Conservation (phyloP, 2,888 invertebrate species). For the Anaspis maculata region DNA sequence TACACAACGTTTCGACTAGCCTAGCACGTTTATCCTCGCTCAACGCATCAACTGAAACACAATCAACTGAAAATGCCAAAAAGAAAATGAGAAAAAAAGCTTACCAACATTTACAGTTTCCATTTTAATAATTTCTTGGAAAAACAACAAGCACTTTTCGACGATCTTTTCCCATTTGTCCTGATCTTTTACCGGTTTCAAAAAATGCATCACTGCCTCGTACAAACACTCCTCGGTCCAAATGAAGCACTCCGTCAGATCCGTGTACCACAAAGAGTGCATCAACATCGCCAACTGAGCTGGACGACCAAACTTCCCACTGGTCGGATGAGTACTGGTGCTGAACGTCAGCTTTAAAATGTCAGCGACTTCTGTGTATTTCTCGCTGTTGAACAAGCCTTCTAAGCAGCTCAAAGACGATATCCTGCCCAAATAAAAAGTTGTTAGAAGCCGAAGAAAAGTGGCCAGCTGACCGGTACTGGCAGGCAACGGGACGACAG, state of each 20-base stretch:
- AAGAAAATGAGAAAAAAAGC: slow-evolving; percentile 5
- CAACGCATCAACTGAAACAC: slow-evolving; percentile 39
- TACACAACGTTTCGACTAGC: slow-evolving; percentile 65
- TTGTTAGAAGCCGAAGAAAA: too few relatives aligned
- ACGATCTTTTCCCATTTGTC: slow-evolving; percentile 39
- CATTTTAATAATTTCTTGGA: slow-evolving; percentile 47
- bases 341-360: slow-evolving; percentile 63
- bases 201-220: slow-evolving; percentile 54
- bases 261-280: slow-evolving; percentile 44
- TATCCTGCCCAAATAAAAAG: too few relatives aligned
- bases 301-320: slow-evolving; percentile 51
- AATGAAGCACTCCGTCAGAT: slow-evolving; percentile 52
- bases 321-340: slow-evolving; percentile 29
- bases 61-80: too few relatives aligned
- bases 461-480: too few relatives aligned
- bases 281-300: slow-evolving; percentile 41
- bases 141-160: slow-evolving; percentile 41
- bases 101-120: slow-evolving; percentile 7
- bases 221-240: slow-evolving; percentile 73
- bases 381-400: slow-evolving; percentile 55
- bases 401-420: slow-evolving; percentile 55
- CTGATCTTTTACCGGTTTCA: slow-evolving; percentile 41
- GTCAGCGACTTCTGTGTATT: slow-evolving; percentile 56
- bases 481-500: too few relatives aligned
- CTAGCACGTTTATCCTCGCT: slow-evolving; percentile 54